Percentiles rank a stretch among this genome's conserved stretches.
These are phyloP conservation scores for Orthosia gracilis DNA, from an alignment of 2,888 invertebrate species.

Conservation along the genomic window DNA sequence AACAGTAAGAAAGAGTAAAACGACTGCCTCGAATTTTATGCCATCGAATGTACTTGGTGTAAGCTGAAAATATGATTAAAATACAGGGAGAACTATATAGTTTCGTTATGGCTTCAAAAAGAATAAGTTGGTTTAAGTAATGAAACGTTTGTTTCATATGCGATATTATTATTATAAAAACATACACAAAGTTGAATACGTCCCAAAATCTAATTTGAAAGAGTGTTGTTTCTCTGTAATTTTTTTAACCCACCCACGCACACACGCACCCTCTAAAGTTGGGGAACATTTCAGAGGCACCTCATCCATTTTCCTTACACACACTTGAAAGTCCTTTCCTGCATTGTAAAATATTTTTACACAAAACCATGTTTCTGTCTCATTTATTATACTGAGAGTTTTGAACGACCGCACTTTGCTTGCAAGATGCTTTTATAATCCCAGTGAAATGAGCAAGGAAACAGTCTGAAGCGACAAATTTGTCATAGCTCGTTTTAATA, in stretches of 20 bases:
- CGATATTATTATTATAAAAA: no score
- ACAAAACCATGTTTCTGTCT: constrained; percentile 48
- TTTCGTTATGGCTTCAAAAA: not conserved
- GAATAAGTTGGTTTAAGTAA: not conserved
- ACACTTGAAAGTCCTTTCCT: constrained; percentile 30
- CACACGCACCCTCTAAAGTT: not conserved
- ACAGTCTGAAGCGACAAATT: constrained; percentile 52
- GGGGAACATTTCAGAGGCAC: not conserved
- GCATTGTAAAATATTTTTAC: constrained; percentile 39
- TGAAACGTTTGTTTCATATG: no score
- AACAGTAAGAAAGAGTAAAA: not conserved
- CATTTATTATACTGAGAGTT: constrained; percentile 60
- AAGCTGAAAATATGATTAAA: not conserved
- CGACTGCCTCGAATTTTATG: not conserved
- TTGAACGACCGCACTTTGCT: constrained; percentile 57
- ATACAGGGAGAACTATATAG: not conserved
- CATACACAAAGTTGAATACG: not conserved
- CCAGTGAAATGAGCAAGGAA: constrained; percentile 48
- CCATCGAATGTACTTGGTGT: no score
- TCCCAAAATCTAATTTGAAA: not conserved
- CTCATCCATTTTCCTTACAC: constrained; percentile 21
- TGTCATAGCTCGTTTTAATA: constrained; percentile 54
- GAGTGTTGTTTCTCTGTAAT: not conserved
- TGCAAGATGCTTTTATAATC: constrained; percentile 59
- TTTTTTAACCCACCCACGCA: not conserved